Percentiles rank a stretch among this genome's conserved stretches.
Conservation (phyloP, 2,888 invertebrate species). For the Melitaea athalia region DNA sequence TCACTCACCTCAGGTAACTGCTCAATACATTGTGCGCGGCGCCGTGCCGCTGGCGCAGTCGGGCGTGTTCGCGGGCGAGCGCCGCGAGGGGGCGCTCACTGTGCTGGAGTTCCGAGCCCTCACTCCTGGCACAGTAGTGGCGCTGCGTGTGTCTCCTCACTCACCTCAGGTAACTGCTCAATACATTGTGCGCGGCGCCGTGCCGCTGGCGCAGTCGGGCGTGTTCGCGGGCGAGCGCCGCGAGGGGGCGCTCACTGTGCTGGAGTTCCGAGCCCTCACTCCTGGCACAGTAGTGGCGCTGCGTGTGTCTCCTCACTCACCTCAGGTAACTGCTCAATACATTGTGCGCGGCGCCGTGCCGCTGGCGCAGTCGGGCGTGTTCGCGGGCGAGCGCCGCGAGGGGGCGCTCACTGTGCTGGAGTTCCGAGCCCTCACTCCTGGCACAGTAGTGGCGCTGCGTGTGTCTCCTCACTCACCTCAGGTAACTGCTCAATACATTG, state of each 20-base stretch:
- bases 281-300: conserved; percentile 70
- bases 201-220: conserved; percentile 86
- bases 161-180: conserved; percentile 37
- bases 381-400: conserved; percentile 72
- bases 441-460: conserved; percentile 43
- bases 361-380: conserved; percentile 85
- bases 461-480: conserved; percentile 44
- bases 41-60: conserved; percentile 86
- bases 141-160: conserved; percentile 42
- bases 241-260: conserved; percentile 4
- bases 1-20: conserved; percentile 39
- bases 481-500: too few species aligned
- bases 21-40: too few species aligned
- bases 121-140: conserved; percentile 79
- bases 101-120: conserved; percentile 84
- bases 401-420: too few species aligned
- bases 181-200: conserved; percentile 38
- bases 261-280: conserved; percentile 86
- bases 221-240: conserved; percentile 79
- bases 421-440: conserved; percentile 89
- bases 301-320: conserved; percentile 43
- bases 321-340: conserved; percentile 28
- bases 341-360: conserved; percentile 55
- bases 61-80: conserved; percentile 81
- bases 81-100: conserved; percentile 18